Evolutionary conservation across 2,888 invertebrate genomes (phyloP).

Genomic region (Petrolisthes cinctipes): DNA sequence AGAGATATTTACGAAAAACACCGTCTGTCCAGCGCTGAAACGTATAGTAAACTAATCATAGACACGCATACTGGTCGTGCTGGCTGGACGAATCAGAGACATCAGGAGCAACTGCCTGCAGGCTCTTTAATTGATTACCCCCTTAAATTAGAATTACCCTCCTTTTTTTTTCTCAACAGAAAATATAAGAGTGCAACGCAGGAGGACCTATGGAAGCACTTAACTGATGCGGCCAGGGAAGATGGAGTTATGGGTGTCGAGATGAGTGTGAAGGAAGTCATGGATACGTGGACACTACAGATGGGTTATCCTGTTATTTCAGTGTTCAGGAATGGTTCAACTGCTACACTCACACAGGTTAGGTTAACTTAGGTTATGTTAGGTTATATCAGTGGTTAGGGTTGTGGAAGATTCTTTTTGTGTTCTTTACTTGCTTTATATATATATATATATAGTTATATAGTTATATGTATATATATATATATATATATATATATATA

Average conservation of each 20-base stretch:
- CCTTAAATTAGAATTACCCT: too few species aligned
- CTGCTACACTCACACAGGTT: not conserved
- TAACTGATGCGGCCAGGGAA: not conserved
- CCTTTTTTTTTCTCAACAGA: not conserved
- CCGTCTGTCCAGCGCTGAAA: too few species aligned
- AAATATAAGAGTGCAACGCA: not conserved
- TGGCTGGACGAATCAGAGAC: too few species aligned
- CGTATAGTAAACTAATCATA: too few species aligned
- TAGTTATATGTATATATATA: not conserved
- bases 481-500: not conserved
- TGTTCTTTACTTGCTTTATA: not conserved
- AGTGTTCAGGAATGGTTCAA: not conserved
- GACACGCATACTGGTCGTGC: too few species aligned
- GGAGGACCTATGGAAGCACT: not conserved
- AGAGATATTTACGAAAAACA: too few species aligned
- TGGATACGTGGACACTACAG: not conserved
- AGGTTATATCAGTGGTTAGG: not conserved
- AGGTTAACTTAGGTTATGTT: not conserved
- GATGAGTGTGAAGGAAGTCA: not conserved
- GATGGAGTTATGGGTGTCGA: not conserved
- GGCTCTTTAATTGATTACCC: too few species aligned
- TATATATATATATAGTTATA: not conserved
- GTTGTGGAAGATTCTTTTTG: too few species aligned
- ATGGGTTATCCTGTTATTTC: not conserved
- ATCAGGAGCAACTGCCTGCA: too few species aligned